These are phyloP conservation scores for Zosterops borbonicus DNA, from an alignment of 2,113 vertebrate species.

Conservation along the genomic window DNA sequence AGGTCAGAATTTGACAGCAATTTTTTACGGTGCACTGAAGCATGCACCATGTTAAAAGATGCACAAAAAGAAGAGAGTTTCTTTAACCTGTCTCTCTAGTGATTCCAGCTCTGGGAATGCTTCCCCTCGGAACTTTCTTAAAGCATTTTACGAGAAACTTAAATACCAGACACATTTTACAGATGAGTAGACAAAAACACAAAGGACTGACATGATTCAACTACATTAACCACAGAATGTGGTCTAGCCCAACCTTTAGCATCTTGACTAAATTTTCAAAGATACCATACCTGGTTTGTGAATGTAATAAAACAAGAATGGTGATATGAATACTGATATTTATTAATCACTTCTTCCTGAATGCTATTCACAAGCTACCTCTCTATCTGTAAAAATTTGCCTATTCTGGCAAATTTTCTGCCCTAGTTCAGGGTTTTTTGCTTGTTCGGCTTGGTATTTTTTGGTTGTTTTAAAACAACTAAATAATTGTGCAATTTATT, in stretches of 20 bases:
- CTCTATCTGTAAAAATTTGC: neutral
- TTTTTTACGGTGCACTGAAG: neutral
- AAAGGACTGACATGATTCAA: neutral
- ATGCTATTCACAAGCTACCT: neutral
- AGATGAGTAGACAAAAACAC: neutral
- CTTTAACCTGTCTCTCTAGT: neutral
- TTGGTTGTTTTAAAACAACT: neutral
- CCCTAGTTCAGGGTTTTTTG: neutral
- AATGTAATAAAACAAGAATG: neutral
- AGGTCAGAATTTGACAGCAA: conserved; percentile 21
- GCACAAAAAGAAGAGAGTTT: neutral
- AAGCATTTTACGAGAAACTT: neutral
- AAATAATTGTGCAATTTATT: neutral
- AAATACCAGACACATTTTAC: neutral
- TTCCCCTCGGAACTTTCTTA: neutral
- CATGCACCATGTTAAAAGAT: neutral
- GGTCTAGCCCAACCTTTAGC: neutral
- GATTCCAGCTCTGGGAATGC: neutral
- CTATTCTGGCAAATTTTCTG: neutral
- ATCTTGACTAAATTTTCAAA: neutral
- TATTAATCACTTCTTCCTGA: neutral
- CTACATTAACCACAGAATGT: neutral
- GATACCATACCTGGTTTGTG: neutral
- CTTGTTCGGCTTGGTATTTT: neutral
- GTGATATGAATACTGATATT: neutral